Conservation (phyloP, 2,888 invertebrate species). For the Drosophila suboccidentalis region DNA sequence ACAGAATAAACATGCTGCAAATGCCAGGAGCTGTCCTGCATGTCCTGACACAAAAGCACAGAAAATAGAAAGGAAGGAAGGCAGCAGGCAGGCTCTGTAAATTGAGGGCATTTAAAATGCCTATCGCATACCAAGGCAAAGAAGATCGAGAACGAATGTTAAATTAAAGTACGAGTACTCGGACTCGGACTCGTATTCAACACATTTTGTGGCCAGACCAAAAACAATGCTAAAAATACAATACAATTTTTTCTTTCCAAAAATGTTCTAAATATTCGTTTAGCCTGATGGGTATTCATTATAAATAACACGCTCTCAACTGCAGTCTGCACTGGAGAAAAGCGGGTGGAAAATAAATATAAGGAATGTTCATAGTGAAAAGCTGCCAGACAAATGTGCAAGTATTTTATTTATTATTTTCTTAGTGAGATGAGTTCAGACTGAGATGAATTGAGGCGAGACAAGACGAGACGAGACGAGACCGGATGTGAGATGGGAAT, state of each 20-base stretch:
- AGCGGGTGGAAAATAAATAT: constrained; percentile 2
- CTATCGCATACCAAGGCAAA: constrained; percentile 64
- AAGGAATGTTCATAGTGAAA: constrained; percentile 11
- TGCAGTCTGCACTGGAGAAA: constrained; percentile 9
- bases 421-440: constrained; percentile 7
- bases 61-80: constrained; percentile 17
- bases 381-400: constrained; percentile 19
- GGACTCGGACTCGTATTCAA: constrained; percentile 7
- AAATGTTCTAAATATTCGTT: constrained; percentile 52
- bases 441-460: constrained; percentile 5
- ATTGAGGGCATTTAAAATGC: constrained; percentile 74
- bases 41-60: constrained; percentile 35
- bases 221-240: constrained; percentile 42
- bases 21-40: constrained; percentile 61
- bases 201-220: constrained; percentile 50
- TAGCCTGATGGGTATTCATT: constrained; percentile 49
- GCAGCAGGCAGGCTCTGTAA: constrained; percentile 22
- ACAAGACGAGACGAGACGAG: background rate
- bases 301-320: constrained; percentile 26
- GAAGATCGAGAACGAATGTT: constrained; percentile 27
- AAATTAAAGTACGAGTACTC: constrained; percentile 46
- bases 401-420: constrained; percentile 18
- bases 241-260: constrained; percentile 30
- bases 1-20: constrained; percentile 66
- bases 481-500: background rate